A percentile compares a stretch with the other conserved stretches of the same genome.
These are phyloP conservation scores for Diorhabda carinulata DNA, from an alignment of 1,140 invertebrate species.

Conservation along the genomic window DNA sequence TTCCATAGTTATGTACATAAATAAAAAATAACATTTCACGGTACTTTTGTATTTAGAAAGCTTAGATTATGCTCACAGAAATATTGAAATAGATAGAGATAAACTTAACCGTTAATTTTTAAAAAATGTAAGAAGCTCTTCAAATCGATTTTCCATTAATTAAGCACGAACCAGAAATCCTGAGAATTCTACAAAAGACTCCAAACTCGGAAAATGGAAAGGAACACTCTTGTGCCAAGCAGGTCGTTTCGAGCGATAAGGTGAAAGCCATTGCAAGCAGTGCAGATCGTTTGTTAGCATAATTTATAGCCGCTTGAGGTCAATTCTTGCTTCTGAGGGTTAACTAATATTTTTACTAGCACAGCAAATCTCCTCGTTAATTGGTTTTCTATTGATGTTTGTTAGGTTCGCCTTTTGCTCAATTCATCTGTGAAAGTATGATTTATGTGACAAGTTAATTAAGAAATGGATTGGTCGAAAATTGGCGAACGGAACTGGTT, in stretches of 20 bases:
- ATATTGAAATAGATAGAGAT: too few relatives aligned
- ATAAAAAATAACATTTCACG: too few relatives aligned
- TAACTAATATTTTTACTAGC: constrained; percentile 15
- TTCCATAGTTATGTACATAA: too few relatives aligned
- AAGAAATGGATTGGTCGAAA: neutral
- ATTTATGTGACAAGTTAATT: constrained; percentile 1
- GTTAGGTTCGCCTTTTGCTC: neutral
- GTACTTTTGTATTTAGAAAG: too few relatives aligned
- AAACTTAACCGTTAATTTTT: too few relatives aligned
- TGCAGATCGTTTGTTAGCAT: constrained; percentile 12
- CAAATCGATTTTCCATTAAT: constrained; percentile 3
- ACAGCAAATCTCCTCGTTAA: constrained; percentile 14
- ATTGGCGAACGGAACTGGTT: neutral
- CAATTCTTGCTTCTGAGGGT: constrained; percentile 14
- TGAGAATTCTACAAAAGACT: neutral
- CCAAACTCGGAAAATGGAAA: neutral
- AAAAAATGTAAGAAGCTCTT: neutral
- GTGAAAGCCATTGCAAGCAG: constrained; percentile 11
- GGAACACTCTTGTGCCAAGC: constrained; percentile 8
- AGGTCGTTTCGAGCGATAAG: constrained; percentile 13
- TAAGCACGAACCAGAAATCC: neutral
- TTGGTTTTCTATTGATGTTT: constrained; percentile 13
- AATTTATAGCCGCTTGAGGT: constrained; percentile 15
- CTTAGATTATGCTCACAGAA: too few relatives aligned
- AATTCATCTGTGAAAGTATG: constrained; percentile 1